Percentiles rank a stretch among this genome's conserved stretches.
These are phyloP conservation scores for Lasioglossum morio DNA, from an alignment of 2,888 invertebrate genomes.

Conservation along the genomic window DNA sequence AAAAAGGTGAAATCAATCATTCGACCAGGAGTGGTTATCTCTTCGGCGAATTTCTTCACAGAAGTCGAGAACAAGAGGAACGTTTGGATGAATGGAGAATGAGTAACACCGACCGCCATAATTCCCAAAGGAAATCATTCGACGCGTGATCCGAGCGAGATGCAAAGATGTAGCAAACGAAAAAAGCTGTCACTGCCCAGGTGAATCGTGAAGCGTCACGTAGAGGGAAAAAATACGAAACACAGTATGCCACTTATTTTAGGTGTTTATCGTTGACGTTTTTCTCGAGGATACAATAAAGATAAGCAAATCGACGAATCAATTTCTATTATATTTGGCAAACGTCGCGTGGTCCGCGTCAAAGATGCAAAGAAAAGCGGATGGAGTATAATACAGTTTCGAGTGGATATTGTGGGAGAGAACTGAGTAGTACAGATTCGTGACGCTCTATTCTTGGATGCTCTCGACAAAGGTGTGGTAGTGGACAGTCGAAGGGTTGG, in stretches of 20 bases:
- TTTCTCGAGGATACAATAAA: conserved; percentile 37
- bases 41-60: too few species aligned
- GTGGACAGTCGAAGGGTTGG: conserved; percentile 12
- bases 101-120: neutral
- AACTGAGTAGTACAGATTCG: neutral
- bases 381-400: neutral
- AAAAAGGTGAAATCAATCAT: too few species aligned
- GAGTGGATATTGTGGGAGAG: neutral
- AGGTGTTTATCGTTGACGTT: conserved; percentile 24
- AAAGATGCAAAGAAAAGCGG: neutral
- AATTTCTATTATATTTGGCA: conserved; percentile 33
- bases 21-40: too few species aligned
- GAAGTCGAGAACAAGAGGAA: too few species aligned
- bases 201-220: conserved; percentile 35
- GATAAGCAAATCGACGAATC: conserved; percentile 32
- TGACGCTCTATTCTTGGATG: conserved; percentile 13
- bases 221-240: conserved; percentile 44
- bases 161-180: neutral
- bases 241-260: conserved; percentile 59
- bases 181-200: conserved; percentile 21
- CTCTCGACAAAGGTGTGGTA: neutral
- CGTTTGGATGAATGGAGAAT: too few species aligned
- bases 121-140: neutral
- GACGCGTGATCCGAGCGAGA: neutral
- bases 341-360: neutral